These are phyloP conservation scores for Onychostoma macrolepis DNA, from an alignment of 2,113 vertebrate species.

Conservation along the genomic window DNA sequence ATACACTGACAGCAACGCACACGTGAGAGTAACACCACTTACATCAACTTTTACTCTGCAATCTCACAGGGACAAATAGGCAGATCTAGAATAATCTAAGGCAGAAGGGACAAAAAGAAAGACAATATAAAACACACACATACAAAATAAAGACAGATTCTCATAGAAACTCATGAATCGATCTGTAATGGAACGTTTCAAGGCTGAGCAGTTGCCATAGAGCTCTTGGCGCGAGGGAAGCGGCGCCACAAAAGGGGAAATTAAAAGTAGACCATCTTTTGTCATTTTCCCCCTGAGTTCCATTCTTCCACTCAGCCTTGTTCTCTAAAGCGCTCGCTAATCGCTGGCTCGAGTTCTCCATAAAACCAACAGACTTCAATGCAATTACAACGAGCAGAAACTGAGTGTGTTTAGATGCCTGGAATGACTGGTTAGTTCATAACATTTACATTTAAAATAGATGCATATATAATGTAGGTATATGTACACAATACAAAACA, in stretches of 20 bases:
- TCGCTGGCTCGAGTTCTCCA: slow-evolving; percentile 32
- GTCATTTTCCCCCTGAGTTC: slow-evolving; percentile 1
- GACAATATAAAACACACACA: not conserved
- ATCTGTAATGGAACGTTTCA: slow-evolving; percentile 7
- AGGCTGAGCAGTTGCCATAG: slow-evolving; percentile 49
- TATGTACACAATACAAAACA: slow-evolving; percentile 61
- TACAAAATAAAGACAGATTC: slow-evolving; percentile 29
- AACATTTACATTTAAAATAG: slow-evolving; percentile 52
- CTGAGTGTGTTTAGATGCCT: slow-evolving; percentile 18
- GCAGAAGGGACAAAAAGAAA: slow-evolving; percentile 2
- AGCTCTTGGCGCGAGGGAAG: slow-evolving; percentile 26
- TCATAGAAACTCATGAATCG: not conserved
- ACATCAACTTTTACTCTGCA: slow-evolving; percentile 57
- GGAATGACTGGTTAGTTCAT: slow-evolving; percentile 60
- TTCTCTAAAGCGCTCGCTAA: slow-evolving; percentile 31
- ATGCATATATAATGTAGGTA: slow-evolving; percentile 46
- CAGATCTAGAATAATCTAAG: slow-evolving; percentile 34
- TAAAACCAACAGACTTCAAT: slow-evolving; percentile 30
- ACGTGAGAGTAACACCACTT: slow-evolving; percentile 53
- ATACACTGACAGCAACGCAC: slow-evolving; percentile 68
- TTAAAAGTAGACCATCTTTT: slow-evolving; percentile 55
- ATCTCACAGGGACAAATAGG: slow-evolving; percentile 59
- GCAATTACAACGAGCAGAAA: slow-evolving; percentile 37
- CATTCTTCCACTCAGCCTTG: slow-evolving; percentile 21
- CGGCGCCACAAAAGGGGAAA: slow-evolving; percentile 43